These are phyloP conservation scores for Menidia beryllina DNA, from an alignment of 2,113 vertebrate species.

Conservation along the genomic window DNA sequence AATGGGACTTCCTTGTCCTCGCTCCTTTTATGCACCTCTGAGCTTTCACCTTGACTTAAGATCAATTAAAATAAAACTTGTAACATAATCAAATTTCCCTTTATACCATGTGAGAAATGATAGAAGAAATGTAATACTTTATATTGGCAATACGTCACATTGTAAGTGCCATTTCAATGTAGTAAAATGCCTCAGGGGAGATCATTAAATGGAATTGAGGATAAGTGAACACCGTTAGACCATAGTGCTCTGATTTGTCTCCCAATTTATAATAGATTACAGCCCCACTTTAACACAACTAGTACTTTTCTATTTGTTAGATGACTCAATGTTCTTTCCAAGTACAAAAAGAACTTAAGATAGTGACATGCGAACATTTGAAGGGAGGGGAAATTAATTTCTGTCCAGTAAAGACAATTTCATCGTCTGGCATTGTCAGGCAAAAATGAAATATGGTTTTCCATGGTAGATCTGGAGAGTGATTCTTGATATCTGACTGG, in stretches of 20 bases:
- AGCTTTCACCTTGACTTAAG: conserved; percentile 31
- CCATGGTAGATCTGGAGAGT: background rate
- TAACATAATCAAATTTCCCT: conserved; percentile 45
- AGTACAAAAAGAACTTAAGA: background rate
- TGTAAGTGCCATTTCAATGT: conserved; percentile 50
- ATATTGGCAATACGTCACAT: conserved; percentile 53
- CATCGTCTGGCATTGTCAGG: too few species aligned
- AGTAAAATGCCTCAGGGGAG: conserved; percentile 28
- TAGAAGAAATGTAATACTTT: conserved; percentile 41
- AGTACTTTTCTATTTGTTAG: conserved; percentile 32
- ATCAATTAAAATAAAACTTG: conserved; percentile 31
- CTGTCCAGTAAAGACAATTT: background rate
- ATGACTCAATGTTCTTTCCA: conserved; percentile 18
- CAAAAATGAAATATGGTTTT: background rate
- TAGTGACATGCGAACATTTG: background rate
- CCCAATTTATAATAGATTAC: conserved; percentile 36
- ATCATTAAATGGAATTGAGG: conserved; percentile 51
- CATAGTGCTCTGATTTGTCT: conserved; percentile 40
- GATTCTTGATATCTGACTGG: background rate
- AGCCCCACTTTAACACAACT: conserved; percentile 33
- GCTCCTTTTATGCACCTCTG: conserved; percentile 1
- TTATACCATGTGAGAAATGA: conserved; percentile 48
- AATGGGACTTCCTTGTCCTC: background rate
- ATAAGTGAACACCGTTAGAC: conserved; percentile 53
- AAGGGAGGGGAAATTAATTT: background rate